Conservation (phyloP, 2,888 invertebrate genomes). For the Halictus quadricinctus region DNA sequence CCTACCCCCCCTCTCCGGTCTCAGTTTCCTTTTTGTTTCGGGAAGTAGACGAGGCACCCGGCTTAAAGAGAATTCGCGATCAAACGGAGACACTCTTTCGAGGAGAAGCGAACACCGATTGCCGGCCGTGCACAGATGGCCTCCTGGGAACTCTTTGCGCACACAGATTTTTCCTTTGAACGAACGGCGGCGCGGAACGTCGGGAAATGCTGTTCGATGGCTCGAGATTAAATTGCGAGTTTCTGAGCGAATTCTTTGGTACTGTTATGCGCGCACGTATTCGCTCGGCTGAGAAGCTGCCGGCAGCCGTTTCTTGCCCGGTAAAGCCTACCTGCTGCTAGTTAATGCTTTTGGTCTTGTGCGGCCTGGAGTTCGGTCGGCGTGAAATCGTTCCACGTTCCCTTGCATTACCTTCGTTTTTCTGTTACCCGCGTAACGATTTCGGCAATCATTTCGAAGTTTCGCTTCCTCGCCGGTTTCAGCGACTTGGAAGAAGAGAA, state of each 20-base stretch:
- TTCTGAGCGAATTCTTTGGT: slow-evolving; percentile 3
- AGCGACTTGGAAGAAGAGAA: too few relatives aligned
- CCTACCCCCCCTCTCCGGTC: too few relatives aligned
- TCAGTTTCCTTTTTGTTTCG: background rate
- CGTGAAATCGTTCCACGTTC: background rate
- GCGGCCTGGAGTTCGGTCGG: background rate
- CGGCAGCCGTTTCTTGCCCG: background rate
- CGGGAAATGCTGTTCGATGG: background rate
- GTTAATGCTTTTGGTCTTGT: background rate
- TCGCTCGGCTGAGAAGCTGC: background rate
- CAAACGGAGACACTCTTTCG: slow-evolving; percentile 20
- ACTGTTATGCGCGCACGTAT: background rate
- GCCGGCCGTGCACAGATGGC: background rate
- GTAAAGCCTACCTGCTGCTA: background rate
- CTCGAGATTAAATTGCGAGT: background rate
- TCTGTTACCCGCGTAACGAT: too few relatives aligned
- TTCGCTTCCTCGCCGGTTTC: too few relatives aligned
- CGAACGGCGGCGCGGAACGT: background rate
- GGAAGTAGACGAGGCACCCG: background rate
- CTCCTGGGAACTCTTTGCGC: slow-evolving; percentile 3
- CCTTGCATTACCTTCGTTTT: background rate
- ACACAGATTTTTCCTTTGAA: slow-evolving; percentile 5
- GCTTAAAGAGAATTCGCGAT: slow-evolving; percentile 33
- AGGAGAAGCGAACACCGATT: background rate
- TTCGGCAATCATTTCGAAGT: too few relatives aligned